Percentiles rank a stretch among this genome's conserved stretches.
Evolutionary conservation across 1,140 invertebrate species (phyloP).

Genomic region (Listronotus oregonensis): DNA sequence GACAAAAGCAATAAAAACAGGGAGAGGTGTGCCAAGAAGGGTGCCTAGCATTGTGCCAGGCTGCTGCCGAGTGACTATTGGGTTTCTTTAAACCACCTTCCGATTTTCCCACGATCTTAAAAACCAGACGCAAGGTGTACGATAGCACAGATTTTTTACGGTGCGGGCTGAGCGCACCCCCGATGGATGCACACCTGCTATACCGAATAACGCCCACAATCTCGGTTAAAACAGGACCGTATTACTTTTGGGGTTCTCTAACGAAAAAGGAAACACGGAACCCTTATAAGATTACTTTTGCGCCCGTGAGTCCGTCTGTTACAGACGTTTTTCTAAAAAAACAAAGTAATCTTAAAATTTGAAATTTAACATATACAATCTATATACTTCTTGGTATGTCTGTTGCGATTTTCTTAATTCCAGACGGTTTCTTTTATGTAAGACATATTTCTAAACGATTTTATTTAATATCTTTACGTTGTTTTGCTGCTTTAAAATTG

Average conservation of each 20-base stretch:
- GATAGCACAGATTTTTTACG: slow-evolving; percentile 38
- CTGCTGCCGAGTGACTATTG: slow-evolving; percentile 28
- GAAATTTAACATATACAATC: too few species aligned
- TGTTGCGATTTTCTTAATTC: too few species aligned
- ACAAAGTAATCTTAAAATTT: too few species aligned
- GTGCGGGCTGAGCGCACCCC: slow-evolving; percentile 32
- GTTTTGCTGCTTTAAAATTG: too few species aligned
- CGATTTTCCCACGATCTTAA: slow-evolving; percentile 42
- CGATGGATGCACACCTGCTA: slow-evolving; percentile 38
- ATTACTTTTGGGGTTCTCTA: background rate
- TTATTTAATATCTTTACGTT: too few species aligned
- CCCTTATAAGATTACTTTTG: too few species aligned
- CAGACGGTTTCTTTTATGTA: too few species aligned
- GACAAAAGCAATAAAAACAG: slow-evolving; percentile 15
- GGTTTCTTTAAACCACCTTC: slow-evolving; percentile 37
- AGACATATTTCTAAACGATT: too few species aligned
- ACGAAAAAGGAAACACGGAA: too few species aligned
- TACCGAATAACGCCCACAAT: slow-evolving; percentile 29
- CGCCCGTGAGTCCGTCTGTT: too few species aligned
- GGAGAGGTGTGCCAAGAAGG: slow-evolving; percentile 33
- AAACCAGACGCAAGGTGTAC: slow-evolving; percentile 42
- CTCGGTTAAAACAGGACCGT: slow-evolving; percentile 28
- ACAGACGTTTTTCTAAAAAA: too few species aligned
- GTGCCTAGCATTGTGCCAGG: slow-evolving; percentile 38
- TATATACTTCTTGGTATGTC: too few species aligned